Base-by-base conservation (phyloP, 2,888 invertebrate species). In the Caenorhabditis panamensis region DNA sequence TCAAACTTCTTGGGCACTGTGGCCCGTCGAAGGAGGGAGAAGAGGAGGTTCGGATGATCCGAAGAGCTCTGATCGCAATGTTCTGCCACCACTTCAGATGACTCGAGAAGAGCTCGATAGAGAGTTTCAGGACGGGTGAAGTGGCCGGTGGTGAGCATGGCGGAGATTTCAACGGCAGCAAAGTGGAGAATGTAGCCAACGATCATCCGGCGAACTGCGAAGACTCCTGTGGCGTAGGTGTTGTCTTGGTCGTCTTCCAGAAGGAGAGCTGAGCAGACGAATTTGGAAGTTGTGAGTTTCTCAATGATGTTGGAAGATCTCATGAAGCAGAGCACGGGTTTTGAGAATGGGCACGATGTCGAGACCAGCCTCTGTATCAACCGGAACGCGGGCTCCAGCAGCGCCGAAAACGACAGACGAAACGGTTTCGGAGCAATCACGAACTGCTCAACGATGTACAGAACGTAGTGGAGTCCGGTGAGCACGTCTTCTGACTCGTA, bases 131-230 rank as follows among this genome's bases (percentile, higher is more conserved):
- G 86, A 11, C 69, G 58, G 0, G 82, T 68, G 56, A 80, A 82
- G 54, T 86, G 85, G 13, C 79, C 79, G 37, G 66, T 67, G 13
- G 76, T 76, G 18, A 80, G 67, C 75, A 75, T 80, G 36, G 84
- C 67, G 1, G 87, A 84, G 22, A 89, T 80, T 80, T 90, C 90
- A 9, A 89, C 73, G 9, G 90, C 89, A 8, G 85, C 76, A 44
- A 90, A 73, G 72, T 90, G 87, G 20, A 90, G 84, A 58, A 90
- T 87, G 41, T 88, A 82, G n/a, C 89, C 88, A 37, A 85, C 82
- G 56, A 89, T 84, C 84, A 86, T 84, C 11, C 79, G 44, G 2
- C 79, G 75, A 24, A 86, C 72, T 2, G 83, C 68, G 59, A 71
- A 83, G 1, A 81, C 54, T 5, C 82, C 73, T 26, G 63, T 73